Evolutionary conservation across 1,140 invertebrate species (phyloP).

Genomic region (Portunus trituberculatus): DNA sequence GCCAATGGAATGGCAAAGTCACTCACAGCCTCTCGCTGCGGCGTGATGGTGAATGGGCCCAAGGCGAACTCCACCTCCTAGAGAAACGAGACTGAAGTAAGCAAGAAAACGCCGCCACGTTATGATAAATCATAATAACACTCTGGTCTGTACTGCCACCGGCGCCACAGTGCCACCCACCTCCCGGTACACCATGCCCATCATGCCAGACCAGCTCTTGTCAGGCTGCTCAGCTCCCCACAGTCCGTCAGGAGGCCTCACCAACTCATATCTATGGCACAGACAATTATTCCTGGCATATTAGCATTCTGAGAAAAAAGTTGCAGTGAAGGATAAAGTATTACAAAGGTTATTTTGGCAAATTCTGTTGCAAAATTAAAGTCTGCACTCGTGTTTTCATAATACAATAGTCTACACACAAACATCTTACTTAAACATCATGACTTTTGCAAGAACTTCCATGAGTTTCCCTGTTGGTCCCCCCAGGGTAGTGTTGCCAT

Average conservation of each 20-base stretch:
- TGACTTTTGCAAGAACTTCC: background rate
- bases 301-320: no score
- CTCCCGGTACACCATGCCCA: slow-evolving; percentile 56
- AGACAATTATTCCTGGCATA: background rate
- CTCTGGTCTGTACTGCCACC: background rate
- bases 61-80: slow-evolving; percentile 46
- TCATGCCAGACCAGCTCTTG: slow-evolving; percentile 46
- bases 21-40: background rate
- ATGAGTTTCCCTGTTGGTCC: slow-evolving; percentile 31
- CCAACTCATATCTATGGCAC: background rate
- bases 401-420: no score
- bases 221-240: slow-evolving; percentile 49
- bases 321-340: no score
- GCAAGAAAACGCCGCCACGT: background rate
- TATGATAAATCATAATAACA: background rate
- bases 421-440: slow-evolving; percentile 41
- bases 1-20: slow-evolving; percentile 27
- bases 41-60: slow-evolving; percentile 40
- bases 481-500: background rate
- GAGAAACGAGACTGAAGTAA: background rate
- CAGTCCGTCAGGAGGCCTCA: background rate
- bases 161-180: background rate
- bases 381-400: no score
- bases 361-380: no score
- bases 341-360: no score